Evolutionary conservation across 2,888 invertebrate species (phyloP), one percentile per base, ranked within the genome.

Genomic region (Caenorhabditis sulstoni): DNA sequence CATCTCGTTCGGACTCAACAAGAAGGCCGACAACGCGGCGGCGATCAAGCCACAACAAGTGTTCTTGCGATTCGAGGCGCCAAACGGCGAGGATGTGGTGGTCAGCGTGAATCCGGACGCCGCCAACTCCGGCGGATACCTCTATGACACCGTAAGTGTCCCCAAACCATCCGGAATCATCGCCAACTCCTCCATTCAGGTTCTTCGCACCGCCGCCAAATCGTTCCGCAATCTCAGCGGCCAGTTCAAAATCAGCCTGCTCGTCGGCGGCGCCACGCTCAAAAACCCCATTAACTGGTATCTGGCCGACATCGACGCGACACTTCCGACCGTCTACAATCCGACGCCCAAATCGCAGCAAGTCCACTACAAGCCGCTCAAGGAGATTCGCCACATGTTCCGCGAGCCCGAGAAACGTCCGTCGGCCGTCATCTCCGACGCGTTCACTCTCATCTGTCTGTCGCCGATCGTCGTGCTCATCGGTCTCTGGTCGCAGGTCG

Each of bases 361-460:
- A 64, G 76, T 90, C 59, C 73, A 59, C 61, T 90, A 87, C 77
- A 81, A 87, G 23, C 52, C 79, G 49, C 74, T 83, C 59, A 85
- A 87, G 12, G 88, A 87, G 49, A 90, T 90, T 53, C 86, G 91
- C 90, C 98, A 99, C 92, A 91, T 93, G 92, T 99, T 98, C 93
- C 94, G 97, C 52, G 93, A 93, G 89, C 94, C 97, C 0, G 98
- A 98, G 91, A 94, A 95, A 87, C 94, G 97, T 55, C 98, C 99
- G 65, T 93, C 97, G 41, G 94, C 94, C 45, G 91, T 94, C 50
- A 94, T 99, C 66, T 97, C 97, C 0, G 94, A 95, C 91, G 93
- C 95, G 79, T 99, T 97, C 92, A 96, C 96, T 62, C 93, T 93
- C 39, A 92, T 96, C 11, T 94, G 94, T 86, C 93, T 94, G 8